Evolutionary conservation across 2,797 vertebrate species (phyloP), one percentile per base, ranked within the genome.

Genomic region (Spondyliosoma cantharus): DNA sequence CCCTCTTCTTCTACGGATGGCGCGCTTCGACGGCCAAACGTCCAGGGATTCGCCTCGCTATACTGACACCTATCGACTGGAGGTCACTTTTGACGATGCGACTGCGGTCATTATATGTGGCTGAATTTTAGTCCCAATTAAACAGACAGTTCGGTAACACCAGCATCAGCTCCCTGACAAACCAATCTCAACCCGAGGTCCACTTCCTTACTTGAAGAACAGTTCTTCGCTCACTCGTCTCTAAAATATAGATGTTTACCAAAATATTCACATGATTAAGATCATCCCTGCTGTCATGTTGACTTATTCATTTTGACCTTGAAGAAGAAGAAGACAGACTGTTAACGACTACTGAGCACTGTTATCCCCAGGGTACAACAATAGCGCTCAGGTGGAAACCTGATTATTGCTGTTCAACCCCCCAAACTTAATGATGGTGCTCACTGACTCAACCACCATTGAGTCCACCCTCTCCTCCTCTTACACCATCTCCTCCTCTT

Each of bases 1-100:
- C 61, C 1, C 16, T 84, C 76, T 88, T 88, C 88, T 85, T 88
- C 87, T 74, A 29, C 61, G 60, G 3, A 43, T 63, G 79, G 79
- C 81, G 75, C 76, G 59, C 58, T 50, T 56, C 14, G 1, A n/a
- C 8, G 1, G 7, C 7, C 0, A 11, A 0, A 46, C 8, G 2
- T 53, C 59, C 25, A 24, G 25, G 11, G 2, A 32, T 14, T 16
- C 2, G 2, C 11, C 22, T 5, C 15, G 3, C 7, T 61, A 63
- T 13, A 79, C 67, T 58, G 89, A 50, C 89, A 16, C 62, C 88
- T 83, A 53, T 0, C 15, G 86, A 3, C 57, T 0, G 63, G 71
- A 75, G 57, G 43, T 17, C 53, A 57, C 24, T 48, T 20, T n/a
- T 16, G 0, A 19, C 8, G n/a, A 27, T 43, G 7, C 7, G 19